A percentile compares a stretch with the other conserved stretches of the same genome.
phyloP scores from a whole-genome alignment of 1,140 invertebrate species.

The Anoplophora glabripennis region DNA sequence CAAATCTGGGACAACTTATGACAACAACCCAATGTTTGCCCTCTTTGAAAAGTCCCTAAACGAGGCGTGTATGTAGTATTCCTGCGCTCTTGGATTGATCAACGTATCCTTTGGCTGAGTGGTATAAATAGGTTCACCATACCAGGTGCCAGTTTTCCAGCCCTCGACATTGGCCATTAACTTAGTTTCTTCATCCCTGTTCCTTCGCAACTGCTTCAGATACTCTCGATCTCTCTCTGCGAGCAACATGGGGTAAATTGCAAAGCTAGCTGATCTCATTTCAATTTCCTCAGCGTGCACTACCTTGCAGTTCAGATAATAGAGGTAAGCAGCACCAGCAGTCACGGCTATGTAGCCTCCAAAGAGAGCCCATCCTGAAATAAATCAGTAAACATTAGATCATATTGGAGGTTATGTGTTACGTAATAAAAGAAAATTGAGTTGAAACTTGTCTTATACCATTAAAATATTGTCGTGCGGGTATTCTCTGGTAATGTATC shows the following conservation, averaged over 20 bases:
- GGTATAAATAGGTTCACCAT: conserved; percentile 73
- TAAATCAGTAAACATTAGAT: conserved; percentile 3
- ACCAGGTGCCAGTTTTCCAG: conserved; percentile 86
- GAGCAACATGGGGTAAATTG: conserved; percentile 69
- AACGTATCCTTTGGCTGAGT: conserved; percentile 54
- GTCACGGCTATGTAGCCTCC: conserved; percentile 61
- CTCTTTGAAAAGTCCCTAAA: conserved; percentile 54
- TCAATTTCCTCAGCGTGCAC: conserved; percentile 63
- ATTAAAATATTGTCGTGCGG: conserved; percentile 65
- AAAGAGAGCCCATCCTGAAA: conserved; percentile 58
- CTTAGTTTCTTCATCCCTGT: conserved; percentile 79
- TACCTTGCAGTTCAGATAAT: conserved; percentile 54
- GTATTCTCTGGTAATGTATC: conserved; percentile 68
- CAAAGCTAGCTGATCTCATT: conserved; percentile 69
- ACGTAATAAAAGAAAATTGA: conserved; percentile 1
- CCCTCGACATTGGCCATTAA: conserved; percentile 85
- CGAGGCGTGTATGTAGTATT: conserved; percentile 68
- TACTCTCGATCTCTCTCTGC: conserved; percentile 81
- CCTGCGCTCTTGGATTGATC: conserved; percentile 59
- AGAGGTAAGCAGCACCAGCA: conserved; percentile 57
- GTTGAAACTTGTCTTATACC: conserved; percentile 52
- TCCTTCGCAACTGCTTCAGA: conserved; percentile 74
- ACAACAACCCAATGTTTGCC: conserved; percentile 53
- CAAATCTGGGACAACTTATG: conserved; percentile 46
- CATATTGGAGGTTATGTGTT: conserved; percentile 3